Evolutionary conservation across 2,888 invertebrate species (phyloP).

Genomic region (Mycalesis mineus): DNA sequence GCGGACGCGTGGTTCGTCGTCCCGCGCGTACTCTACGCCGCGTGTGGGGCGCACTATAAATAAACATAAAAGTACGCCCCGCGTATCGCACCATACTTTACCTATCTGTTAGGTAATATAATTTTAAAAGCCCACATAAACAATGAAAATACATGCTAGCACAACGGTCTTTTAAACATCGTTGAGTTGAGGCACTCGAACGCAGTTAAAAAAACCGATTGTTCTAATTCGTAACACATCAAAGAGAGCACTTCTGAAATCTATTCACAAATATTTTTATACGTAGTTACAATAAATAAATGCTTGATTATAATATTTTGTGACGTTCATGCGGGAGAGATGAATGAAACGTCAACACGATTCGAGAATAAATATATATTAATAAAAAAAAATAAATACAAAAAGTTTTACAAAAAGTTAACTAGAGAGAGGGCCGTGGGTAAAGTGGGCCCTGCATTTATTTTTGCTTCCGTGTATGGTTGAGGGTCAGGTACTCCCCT

Average conservation of each 20-base stretch:
- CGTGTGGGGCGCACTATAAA: constrained; percentile 75
- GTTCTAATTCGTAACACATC: neutral
- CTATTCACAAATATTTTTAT: constrained; percentile 3
- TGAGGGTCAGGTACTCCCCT: too few species aligned
- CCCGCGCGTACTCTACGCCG: constrained; percentile 65
- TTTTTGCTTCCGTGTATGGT: too few species aligned
- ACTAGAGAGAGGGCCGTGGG: too few species aligned
- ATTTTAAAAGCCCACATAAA: constrained; percentile 37
- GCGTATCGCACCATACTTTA: constrained; percentile 45
- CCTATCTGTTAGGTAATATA: constrained; percentile 42
- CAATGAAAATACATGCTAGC: constrained; percentile 17
- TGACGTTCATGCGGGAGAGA: too few species aligned
- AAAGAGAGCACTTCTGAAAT: constrained; percentile 9
- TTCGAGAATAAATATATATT: too few species aligned
- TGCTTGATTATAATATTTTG: neutral
- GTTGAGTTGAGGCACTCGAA: neutral
- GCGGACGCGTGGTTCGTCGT: constrained; percentile 45
- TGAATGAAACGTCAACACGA: too few species aligned
- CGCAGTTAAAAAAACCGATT: constrained; percentile 7
- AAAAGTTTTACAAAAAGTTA: too few species aligned
- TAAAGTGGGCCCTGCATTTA: too few species aligned
- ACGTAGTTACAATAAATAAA: constrained; percentile 3
- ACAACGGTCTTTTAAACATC: neutral
- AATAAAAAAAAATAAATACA: too few species aligned
- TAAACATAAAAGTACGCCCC: constrained; percentile 50